Evolutionary conservation across 30 jellyfish, hydroid and myxozoan species (phyloP).

Genomic region (Hydractinia symbiolongicarpus): DNA sequence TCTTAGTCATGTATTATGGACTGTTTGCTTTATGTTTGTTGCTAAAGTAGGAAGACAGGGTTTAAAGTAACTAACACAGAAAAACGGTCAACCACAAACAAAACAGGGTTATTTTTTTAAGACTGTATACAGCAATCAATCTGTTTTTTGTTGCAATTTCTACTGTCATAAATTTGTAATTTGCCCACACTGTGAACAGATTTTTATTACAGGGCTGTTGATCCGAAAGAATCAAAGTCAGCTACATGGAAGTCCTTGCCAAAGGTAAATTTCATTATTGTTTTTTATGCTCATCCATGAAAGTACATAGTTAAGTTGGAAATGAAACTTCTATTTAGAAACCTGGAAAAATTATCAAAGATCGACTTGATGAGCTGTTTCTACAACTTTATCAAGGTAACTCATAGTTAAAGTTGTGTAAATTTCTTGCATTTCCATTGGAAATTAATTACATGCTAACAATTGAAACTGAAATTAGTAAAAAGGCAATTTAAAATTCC

Average conservation of each 20-base stretch:
- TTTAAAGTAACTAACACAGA: too few species aligned
- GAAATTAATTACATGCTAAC: too few species aligned
- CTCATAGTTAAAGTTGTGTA: not conserved
- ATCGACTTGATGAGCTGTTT: conserved; percentile 73
- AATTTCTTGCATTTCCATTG: too few species aligned
- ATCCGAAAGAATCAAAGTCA: conserved; percentile 68
- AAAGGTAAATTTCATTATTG: conserved; percentile 35
- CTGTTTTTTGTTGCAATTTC: too few species aligned
- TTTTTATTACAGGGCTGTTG: conserved; percentile 66
- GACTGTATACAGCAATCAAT: too few species aligned
- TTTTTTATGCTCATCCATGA: not conserved
- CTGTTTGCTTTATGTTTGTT: not conserved
- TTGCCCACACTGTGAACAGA: too few species aligned
- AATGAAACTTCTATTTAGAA: conserved; percentile 39
- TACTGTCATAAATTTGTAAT: too few species aligned
- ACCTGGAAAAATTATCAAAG: conserved; percentile 82
- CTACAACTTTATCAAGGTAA: conserved; percentile 48
- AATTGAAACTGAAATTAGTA: too few species aligned
- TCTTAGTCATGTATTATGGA: not conserved
- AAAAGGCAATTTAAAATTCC: too few species aligned
- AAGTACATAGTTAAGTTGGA: not conserved
- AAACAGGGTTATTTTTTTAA: too few species aligned
- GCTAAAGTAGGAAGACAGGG: too few species aligned
- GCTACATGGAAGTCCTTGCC: conserved; percentile 85
- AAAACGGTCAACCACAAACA: too few species aligned